Evolutionary conservation across 2,797 vertebrate genomes (phyloP).

Genomic region (Meda fulgida): DNA sequence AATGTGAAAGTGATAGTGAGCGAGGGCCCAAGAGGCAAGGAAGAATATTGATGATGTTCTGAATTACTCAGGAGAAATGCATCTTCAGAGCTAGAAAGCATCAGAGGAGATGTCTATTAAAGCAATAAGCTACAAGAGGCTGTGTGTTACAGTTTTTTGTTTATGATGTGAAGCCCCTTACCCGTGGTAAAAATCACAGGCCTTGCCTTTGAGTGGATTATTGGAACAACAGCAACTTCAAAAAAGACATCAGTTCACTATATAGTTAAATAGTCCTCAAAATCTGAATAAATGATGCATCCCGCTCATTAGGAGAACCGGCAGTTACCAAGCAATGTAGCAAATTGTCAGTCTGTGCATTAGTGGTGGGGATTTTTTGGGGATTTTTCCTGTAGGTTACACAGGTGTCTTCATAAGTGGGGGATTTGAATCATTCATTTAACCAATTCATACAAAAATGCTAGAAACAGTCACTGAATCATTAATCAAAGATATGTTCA

Average conservation of each 20-base stretch:
- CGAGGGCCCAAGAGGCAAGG: not conserved
- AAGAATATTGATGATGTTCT: conserved; percentile 36
- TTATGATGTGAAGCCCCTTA: not conserved
- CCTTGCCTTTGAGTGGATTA: not conserved
- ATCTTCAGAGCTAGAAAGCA: conserved; percentile 19
- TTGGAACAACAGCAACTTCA: not conserved
- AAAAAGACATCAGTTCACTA: not conserved
- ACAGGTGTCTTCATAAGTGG: not conserved
- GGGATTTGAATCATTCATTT: not conserved
- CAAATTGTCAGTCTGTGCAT: not conserved
- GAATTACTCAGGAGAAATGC: conserved; percentile 17
- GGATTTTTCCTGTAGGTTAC: not conserved
- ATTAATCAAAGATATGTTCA: not conserved
- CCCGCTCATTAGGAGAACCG: not conserved
- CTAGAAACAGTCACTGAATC: not conserved
- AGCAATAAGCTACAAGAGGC: conserved; percentile 2
- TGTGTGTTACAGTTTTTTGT: not conserved
- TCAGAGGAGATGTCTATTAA: conserved; percentile 37
- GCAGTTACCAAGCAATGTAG: not conserved
- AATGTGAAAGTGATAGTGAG: conserved; percentile 24
- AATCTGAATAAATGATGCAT: not conserved
- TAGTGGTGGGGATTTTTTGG: not conserved
- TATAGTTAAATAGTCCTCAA: not conserved
- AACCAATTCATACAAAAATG: not conserved
- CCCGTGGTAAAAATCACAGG: not conserved